These are phyloP conservation scores for Coreius guichenoti DNA, from an alignment of 2,797 vertebrate species.

Conservation along the genomic window DNA sequence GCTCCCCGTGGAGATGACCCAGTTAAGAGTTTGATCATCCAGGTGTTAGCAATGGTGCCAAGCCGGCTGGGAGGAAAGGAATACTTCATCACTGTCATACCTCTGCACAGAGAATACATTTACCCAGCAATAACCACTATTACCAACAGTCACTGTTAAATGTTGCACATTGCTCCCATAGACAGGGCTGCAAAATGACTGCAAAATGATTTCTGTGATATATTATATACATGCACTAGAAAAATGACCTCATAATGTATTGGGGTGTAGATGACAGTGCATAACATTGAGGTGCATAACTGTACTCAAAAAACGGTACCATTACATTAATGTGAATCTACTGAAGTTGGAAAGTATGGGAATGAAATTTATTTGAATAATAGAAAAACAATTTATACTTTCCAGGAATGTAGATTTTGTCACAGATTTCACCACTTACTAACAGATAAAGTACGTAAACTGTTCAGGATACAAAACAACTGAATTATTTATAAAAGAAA, in stretches of 20 bases:
- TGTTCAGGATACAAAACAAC: constrained; percentile 2
- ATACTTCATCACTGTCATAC: constrained; percentile 57
- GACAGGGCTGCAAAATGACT: not conserved
- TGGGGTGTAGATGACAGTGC: not conserved
- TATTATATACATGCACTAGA: not conserved
- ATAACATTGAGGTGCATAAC: not conserved
- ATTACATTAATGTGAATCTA: not conserved
- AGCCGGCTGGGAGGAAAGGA: constrained; percentile 37
- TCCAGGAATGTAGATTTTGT: not conserved
- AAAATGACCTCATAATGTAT: not conserved
- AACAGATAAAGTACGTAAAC: not conserved
- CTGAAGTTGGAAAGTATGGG: not conserved
- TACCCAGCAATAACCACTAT: constrained; percentile 29
- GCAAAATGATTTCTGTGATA: constrained; percentile 10
- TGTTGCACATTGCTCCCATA: constrained; percentile 7
- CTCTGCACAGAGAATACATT: constrained; percentile 27
- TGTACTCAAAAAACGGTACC: not conserved
- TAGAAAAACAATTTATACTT: not conserved
- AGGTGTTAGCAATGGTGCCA: constrained; percentile 46
- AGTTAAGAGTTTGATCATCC: constrained; percentile 55
- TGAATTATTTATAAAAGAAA: not conserved
- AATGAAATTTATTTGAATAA: not conserved
- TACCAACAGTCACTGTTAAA: constrained; percentile 6
- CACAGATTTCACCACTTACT: not conserved
- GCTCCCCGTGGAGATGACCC: constrained; percentile 45